These are phyloP conservation scores for Drosophila truncata DNA, from an alignment of 1,140 invertebrate species.

Conservation along the genomic window DNA sequence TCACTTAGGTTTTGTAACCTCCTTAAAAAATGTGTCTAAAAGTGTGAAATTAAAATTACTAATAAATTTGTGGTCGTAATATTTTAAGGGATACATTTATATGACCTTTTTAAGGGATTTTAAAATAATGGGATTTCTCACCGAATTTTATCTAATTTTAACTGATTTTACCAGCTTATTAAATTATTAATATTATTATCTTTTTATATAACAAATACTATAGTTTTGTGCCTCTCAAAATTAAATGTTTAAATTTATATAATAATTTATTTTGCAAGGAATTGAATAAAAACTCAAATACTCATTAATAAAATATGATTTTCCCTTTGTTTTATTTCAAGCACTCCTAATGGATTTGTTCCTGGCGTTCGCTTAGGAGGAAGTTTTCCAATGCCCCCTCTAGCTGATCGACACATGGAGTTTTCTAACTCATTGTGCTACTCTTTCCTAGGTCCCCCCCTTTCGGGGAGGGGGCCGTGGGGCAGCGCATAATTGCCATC, in stretches of 20 bases:
- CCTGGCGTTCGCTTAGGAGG: background rate
- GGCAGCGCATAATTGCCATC: slow-evolving; percentile 66
- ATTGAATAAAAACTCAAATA: too few relatives aligned
- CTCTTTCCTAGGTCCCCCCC: slow-evolving; percentile 11
- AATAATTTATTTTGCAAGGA: too few relatives aligned
- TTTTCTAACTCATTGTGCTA: slow-evolving; percentile 30
- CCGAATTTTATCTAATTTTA: too few relatives aligned
- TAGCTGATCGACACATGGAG: slow-evolving; percentile 12
- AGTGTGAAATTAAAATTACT: background rate
- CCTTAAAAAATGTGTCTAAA: background rate
- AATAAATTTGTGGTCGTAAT: background rate
- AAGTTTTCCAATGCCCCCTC: slow-evolving; percentile 30
- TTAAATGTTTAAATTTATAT: too few relatives aligned
- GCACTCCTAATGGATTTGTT: background rate
- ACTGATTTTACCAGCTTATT: too few relatives aligned
- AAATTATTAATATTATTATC: too few relatives aligned
- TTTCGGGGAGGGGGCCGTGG: background rate
- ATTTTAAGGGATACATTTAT: too few relatives aligned
- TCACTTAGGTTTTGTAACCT: background rate
- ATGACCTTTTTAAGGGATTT: background rate
- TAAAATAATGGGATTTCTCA: too few relatives aligned
- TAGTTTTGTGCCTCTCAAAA: too few relatives aligned
- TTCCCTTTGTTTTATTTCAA: too few relatives aligned
- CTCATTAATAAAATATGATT: too few relatives aligned
- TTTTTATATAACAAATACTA: too few relatives aligned